A percentile compares a stretch with the other conserved stretches of the same genome.
These are phyloP conservation scores for Arnoldichthys spilopterus DNA, from an alignment of 2,797 vertebrate genomes.

Conservation along the genomic window DNA sequence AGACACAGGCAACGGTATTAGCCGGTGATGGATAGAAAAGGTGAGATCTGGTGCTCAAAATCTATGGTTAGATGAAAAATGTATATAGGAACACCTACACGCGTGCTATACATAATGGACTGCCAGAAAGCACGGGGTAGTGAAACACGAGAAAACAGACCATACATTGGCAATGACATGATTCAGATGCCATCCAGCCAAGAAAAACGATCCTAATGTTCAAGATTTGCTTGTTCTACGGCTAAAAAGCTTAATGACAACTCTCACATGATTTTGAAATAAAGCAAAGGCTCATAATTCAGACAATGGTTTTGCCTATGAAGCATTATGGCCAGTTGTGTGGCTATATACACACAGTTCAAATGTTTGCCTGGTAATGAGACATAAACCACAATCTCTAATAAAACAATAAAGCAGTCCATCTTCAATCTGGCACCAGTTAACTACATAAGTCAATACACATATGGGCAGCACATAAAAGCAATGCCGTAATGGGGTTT, in stretches of 20 bases:
- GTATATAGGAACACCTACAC: conserved; percentile 25
- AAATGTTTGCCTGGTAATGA: conserved; percentile 39
- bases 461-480: conserved; percentile 3
- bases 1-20: conserved; percentile 17
- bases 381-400: conserved; percentile 28
- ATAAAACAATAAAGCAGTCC: conserved; percentile 34
- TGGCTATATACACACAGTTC: not conserved
- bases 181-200: not conserved
- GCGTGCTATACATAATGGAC: not conserved
- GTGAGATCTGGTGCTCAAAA: conserved; percentile 18
- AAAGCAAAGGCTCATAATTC: conserved; percentile 12
- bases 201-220: conserved; percentile 29
- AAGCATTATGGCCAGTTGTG: conserved; percentile 36
- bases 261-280: conserved; percentile 24
- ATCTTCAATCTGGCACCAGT: conserved; percentile 16
- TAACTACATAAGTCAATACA: conserved; percentile 9
- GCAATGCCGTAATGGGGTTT: not conserved
- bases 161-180: conserved; percentile 7
- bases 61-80: conserved; percentile 21
- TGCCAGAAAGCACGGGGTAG: not conserved
- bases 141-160: conserved; percentile 23
- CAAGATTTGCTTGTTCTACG: conserved; percentile 30
- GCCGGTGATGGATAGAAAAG: conserved; percentile 14
- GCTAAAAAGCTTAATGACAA: conserved; percentile 46
- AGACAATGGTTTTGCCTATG: conserved; percentile 17